Base-by-base conservation (phyloP, 2,113 vertebrate genomes). In the Plecturocebus donacophilus region DNA sequence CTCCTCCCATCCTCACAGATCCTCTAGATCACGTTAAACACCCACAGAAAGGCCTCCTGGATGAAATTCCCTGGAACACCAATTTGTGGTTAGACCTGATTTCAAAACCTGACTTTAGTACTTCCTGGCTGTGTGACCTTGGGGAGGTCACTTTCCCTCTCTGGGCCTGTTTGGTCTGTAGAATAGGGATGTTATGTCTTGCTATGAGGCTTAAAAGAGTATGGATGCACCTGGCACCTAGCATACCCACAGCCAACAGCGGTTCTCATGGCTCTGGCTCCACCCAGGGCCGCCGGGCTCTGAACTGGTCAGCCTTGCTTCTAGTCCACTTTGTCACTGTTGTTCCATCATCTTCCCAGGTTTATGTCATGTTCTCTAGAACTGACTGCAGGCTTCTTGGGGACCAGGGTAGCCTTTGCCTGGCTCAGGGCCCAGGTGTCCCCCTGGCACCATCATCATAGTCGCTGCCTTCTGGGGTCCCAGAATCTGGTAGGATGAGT, bases 211-310 rank as follows among this genome's bases (percentile, higher is more conserved):
- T 73, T 38, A 20, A 30, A 19, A 42, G 7, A 32, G 14, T 5
- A 21, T 17, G 54, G 87, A 56, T 12, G 27, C 9, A n/a, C 47
- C 54, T 56, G 88, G 40, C 8, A 14, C 2, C 11, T 19, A 7
- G 20, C n/a, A 42, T 3, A 3, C 2, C 32, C 32, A 38, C 6
- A 38, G 21, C 49, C 20, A 19, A 45, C 23, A 32, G 12, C 5
- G 2, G 40, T 47, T 49, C 42, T 13, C 2, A 1, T 0, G 8
- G 49, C 27, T 23, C 82, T 54, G 13, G 35, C 52, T 30, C 23
- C 35, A 42, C 1, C n/a, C 0, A 0, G 2, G 38, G 30, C 7
- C 23, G n/a, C 38, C 30, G 20, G 0, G 16, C 11, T 45, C 21
- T 27, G 2, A 7, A 8, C 19, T 0, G 30, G 30, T 82, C 54